Base-by-base conservation (phyloP, 2,113 vertebrate genomes). In the Etheostoma spectabile region DNA sequence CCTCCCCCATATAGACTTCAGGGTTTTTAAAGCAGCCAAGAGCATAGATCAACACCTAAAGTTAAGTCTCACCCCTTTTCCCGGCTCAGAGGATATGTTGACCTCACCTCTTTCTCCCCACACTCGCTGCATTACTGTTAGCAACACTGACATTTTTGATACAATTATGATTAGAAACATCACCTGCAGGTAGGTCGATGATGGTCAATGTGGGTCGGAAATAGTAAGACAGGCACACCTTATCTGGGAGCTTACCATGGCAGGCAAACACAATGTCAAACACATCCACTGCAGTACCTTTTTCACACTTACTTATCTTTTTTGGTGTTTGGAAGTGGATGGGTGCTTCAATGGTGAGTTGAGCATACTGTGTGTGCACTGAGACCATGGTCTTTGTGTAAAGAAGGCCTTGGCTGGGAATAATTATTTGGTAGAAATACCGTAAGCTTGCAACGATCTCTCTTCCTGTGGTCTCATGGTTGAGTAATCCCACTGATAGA, bases 351-450 rank as follows among this genome's bases (percentile, higher is more conserved):
- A 2, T 27, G 55, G 59, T 49, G 80, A 83, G 73, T 19, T 53
- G 68, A 83, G 73, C 27, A 66, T 75, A 72, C 55, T 55, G 82
- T 77, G 66, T 64, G 80, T 80, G 74, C 73, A 59, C 51, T 48
- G 56, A 84, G 70, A 77, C 70, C 72, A 22, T 87, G 74, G 81
- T 78, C 82, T 73, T 35, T 80, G 88, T 88, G 82, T 85, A 66
- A 73, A 65, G 59, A 79, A 79, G 72, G 69, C 73, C 76, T 87
- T 64, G 57, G 86, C 79, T 49, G 65, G 66, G 87, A 86, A 85
- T 91, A 93, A 94, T 94, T 93, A 95, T 91, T 91, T 86, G 84
- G 85, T 85, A 52, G 88, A 92, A 86, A 86, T 82, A 80, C 76
- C 33, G 33, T 69, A 89, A 91, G 82, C 80, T 74, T 51, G 73